Evolutionary conservation across 2,888 invertebrate genomes (phyloP).

Genomic region (Tuta absoluta): DNA sequence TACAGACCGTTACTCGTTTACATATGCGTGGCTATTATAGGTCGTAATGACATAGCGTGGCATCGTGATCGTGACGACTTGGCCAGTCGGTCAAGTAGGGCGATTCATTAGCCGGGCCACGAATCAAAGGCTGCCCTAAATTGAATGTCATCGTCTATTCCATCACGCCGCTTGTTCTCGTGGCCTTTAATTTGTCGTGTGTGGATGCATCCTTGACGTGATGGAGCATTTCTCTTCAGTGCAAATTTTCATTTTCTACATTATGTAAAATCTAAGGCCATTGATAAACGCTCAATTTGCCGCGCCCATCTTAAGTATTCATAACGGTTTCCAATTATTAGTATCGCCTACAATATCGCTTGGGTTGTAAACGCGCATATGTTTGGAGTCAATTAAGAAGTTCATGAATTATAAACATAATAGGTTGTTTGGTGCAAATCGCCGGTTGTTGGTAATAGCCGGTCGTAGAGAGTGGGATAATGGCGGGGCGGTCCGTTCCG

Average conservation of each 20-base stretch:
- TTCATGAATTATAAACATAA: not conserved
- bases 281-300: slow-evolving; percentile 6
- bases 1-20: slow-evolving; percentile 1
- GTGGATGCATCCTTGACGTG: slow-evolving; percentile 18
- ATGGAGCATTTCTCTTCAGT: not conserved
- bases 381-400: slow-evolving; percentile 5
- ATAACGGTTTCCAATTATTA: slow-evolving; percentile 13
- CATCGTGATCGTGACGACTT: slow-evolving; percentile 38
- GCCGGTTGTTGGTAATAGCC: slow-evolving; percentile 53
- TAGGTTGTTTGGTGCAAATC: slow-evolving; percentile 35
- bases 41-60: slow-evolving; percentile 5
- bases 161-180: slow-evolving; percentile 1
- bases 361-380: too few species aligned
- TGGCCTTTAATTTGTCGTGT: slow-evolving; percentile 16
- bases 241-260: not conserved
- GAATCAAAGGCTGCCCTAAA: slow-evolving; percentile 24
- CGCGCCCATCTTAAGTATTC: not conserved
- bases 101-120: slow-evolving; percentile 30
- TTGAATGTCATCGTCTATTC: slow-evolving; percentile 25
- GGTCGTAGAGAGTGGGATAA: slow-evolving; percentile 54
- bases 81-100: slow-evolving; percentile 48
- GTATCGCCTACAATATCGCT: too few species aligned
- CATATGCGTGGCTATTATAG: not conserved
- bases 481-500: slow-evolving; percentile 38
- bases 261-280: not conserved